These are phyloP conservation scores for Trachelus tabidus DNA, from an alignment of 2,888 invertebrate genomes.

Conservation along the genomic window DNA sequence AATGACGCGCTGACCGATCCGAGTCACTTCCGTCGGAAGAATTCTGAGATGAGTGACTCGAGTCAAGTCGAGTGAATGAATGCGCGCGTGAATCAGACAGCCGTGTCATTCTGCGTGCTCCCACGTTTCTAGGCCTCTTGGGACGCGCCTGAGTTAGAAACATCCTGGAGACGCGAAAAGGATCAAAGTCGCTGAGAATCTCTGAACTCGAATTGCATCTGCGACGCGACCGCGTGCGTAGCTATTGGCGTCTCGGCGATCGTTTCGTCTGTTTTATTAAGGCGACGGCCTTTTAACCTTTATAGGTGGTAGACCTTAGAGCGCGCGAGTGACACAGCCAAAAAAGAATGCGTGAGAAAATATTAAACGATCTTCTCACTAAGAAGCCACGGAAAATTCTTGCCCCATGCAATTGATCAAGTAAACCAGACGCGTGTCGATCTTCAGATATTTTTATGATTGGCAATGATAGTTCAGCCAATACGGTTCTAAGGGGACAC, in stretches of 20 bases:
- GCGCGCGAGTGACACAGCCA: no score
- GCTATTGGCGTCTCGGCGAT: neutral
- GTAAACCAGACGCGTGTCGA: neutral
- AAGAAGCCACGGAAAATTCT: neutral
- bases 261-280: no score
- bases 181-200: neutral
- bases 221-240: neutral
- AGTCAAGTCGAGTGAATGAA: conserved; percentile 12
- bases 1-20: neutral
- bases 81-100: conserved; percentile 29
- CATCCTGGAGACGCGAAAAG: neutral
- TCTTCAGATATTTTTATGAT: neutral
- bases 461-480: neutral
- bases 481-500: neutral
- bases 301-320: no score
- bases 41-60: neutral
- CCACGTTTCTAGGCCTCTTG: neutral
- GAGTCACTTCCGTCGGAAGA: neutral
- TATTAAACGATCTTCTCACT: neutral
- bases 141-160: neutral
- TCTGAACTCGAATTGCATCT: neutral
- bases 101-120: conserved; percentile 26
- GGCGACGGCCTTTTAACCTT: no score
- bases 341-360: no score
- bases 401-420: neutral